Evolutionary conservation across 2,888 invertebrate species (phyloP).

Genomic region (Callyntrura sp.): DNA sequence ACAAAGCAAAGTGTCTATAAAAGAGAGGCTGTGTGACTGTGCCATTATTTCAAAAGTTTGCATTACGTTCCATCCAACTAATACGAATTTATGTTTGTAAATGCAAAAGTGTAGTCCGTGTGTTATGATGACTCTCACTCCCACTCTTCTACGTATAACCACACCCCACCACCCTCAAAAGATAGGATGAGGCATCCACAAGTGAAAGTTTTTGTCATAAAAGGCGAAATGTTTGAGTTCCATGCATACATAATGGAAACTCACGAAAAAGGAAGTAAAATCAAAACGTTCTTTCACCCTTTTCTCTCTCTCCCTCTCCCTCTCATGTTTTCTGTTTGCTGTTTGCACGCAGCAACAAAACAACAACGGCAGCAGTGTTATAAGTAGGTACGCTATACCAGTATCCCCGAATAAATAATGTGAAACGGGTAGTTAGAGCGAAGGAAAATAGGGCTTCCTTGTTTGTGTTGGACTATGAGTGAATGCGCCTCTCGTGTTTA

Average conservation of each 20-base stretch:
- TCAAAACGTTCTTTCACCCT: constrained; percentile 43
- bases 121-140: constrained; percentile 31
- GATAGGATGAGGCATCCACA: constrained; percentile 9
- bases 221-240: constrained; percentile 27
- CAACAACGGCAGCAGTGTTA: too few relatives aligned
- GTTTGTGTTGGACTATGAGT: constrained; percentile 30
- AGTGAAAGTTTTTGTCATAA: constrained; percentile 68
- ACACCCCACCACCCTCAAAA: not conserved
- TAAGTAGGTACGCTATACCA: too few relatives aligned
- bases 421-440: not conserved
- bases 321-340: too few relatives aligned
- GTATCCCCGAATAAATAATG: too few relatives aligned
- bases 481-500: constrained; percentile 38
- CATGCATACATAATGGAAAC: constrained; percentile 50
- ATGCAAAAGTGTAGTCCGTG: constrained; percentile 7
- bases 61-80: too few relatives aligned
- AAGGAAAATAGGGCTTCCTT: constrained; percentile 29
- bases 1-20: not conserved
- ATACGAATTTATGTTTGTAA: too few relatives aligned
- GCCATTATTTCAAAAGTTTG: constrained; percentile 9
- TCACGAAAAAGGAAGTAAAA: constrained; percentile 59
- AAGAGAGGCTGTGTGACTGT: not conserved
- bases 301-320: not conserved
- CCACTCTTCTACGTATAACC: too few relatives aligned
- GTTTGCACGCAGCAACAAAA: not conserved